phyloP scores from a whole-genome alignment of 2,888 invertebrate genomes.

The Brachypalpus laphriformis region DNA sequence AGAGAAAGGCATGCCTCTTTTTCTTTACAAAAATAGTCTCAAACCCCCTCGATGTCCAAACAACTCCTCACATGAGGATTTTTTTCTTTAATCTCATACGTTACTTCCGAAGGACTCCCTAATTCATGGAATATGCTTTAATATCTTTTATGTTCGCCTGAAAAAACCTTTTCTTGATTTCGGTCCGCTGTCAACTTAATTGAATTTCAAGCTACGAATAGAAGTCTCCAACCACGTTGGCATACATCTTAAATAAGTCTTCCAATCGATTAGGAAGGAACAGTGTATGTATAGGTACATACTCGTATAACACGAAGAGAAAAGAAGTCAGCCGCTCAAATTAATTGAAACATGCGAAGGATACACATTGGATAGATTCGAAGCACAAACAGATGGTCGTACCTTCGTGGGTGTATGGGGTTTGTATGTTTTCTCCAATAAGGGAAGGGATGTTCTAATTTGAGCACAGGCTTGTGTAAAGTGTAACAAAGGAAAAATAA shows the following conservation, averaged over 20 bases:
- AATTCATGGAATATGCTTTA: neutral
- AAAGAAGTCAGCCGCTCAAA: conserved; percentile 24
- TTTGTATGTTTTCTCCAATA: neutral
- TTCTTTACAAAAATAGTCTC: no score
- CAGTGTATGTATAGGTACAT: neutral
- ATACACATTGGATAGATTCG: neutral
- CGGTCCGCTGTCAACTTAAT: conserved; percentile 15
- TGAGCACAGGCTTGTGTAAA: conserved; percentile 12
- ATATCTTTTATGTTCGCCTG: neutral
- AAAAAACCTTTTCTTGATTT: neutral
- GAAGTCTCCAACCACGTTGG: neutral
- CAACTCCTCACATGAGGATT: no score
- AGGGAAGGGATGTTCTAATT: conserved; percentile 10
- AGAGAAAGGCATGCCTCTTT: no score
- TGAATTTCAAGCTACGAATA: conserved; percentile 10
- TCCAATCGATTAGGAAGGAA: conserved; percentile 11
- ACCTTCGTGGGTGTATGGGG: neutral
- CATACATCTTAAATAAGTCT: neutral
- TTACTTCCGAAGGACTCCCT: neutral
- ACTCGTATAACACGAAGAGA: neutral
- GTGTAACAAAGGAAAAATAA: conserved; percentile 4
- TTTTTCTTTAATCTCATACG: no score
- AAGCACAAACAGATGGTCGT: neutral
- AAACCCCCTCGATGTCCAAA: no score
- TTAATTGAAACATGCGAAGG: conserved; percentile 60